A percentile compares a stretch with the other conserved stretches of the same genome.
Evolutionary conservation across 2,888 invertebrate species (phyloP).

Genomic region (Eutolmus rufibarbis): DNA sequence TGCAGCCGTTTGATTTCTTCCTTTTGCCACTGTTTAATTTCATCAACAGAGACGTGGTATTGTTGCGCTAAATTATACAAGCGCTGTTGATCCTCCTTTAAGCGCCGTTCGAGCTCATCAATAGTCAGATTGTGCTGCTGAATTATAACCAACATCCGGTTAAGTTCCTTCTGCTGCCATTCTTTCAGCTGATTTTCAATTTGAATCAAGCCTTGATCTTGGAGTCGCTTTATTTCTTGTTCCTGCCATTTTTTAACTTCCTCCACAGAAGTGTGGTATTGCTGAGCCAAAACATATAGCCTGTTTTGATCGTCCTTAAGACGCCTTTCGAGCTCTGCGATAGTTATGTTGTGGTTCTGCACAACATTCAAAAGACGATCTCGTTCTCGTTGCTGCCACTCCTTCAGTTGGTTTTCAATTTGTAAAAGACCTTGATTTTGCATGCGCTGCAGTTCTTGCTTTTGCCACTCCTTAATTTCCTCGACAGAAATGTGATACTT

Average conservation of each 20-base stretch:
- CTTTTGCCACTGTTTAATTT: slow-evolving; percentile 53
- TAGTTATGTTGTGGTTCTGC: slow-evolving; percentile 56
- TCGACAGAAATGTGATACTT: slow-evolving; percentile 59
- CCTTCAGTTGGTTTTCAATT: slow-evolving; percentile 54
- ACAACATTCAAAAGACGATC: slow-evolving; percentile 55
- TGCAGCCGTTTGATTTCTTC: slow-evolving; percentile 54
- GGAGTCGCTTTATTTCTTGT: slow-evolving; percentile 56
- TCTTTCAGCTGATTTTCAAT: slow-evolving; percentile 54
- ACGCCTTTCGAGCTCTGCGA: slow-evolving; percentile 58
- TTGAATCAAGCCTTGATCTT: slow-evolving; percentile 56
- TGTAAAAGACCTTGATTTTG: slow-evolving; percentile 53
- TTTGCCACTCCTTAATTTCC: slow-evolving; percentile 60
- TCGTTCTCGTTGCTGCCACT: slow-evolving; percentile 57
- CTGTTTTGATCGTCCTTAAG: slow-evolving; percentile 57
- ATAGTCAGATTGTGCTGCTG: slow-evolving; percentile 54
- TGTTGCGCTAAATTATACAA: slow-evolving; percentile 53
- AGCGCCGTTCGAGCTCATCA: slow-evolving; percentile 54
- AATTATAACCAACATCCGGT: slow-evolving; percentile 55
- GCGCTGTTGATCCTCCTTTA: slow-evolving; percentile 52
- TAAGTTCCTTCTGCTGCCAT: slow-evolving; percentile 56
- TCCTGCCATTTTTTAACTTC: slow-evolving; percentile 59
- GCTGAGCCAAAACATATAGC: slow-evolving; percentile 55
- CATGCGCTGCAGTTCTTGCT: slow-evolving; percentile 56
- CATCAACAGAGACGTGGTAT: slow-evolving; percentile 52
- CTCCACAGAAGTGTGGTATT: slow-evolving; percentile 53